A percentile compares a stretch with the other conserved stretches of the same genome.
Conservation (phyloP, 2,888 invertebrate genomes). For the Parnassius orleans region DNA sequence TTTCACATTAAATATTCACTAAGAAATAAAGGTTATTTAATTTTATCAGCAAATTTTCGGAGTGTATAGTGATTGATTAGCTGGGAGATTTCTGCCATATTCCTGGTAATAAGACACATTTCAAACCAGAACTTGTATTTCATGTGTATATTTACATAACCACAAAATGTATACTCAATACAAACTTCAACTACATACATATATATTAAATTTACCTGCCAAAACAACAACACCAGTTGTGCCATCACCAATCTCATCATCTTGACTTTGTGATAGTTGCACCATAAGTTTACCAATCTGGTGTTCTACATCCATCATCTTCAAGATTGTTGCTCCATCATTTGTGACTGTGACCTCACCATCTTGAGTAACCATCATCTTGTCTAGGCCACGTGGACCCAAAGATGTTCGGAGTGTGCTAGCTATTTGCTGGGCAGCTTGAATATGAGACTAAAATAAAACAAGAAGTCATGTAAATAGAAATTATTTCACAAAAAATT, state of each 20-base stretch:
- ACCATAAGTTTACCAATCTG: constrained; percentile 99
- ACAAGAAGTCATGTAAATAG: background rate
- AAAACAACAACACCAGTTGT: constrained; percentile 98
- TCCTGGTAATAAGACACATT: no score
- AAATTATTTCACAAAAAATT: no score
- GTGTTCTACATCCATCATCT: constrained; percentile 99
- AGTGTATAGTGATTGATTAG: no score
- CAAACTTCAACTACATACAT: no score
- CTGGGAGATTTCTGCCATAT: no score
- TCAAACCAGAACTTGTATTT: no score
- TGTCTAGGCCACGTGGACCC: constrained; percentile 98
- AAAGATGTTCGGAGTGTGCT: constrained; percentile 94
- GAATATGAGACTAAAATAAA: constrained; percentile 93
- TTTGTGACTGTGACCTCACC: constrained; percentile 99
- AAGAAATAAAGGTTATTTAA: no score
- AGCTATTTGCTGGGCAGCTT: constrained; percentile 97
- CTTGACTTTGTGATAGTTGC: constrained; percentile 98
- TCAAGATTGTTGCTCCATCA: constrained; percentile 99
- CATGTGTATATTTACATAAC: no score
- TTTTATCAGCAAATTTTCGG: no score
- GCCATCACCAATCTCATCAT: constrained; percentile 99
- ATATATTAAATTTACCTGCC: constrained; percentile 68
- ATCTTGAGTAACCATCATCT: constrained; percentile 98
- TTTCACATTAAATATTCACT: no score
- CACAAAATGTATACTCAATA: no score